Base-by-base conservation (phyloP, 1,140 invertebrate species). In the Drosophila malerkotliana region DNA sequence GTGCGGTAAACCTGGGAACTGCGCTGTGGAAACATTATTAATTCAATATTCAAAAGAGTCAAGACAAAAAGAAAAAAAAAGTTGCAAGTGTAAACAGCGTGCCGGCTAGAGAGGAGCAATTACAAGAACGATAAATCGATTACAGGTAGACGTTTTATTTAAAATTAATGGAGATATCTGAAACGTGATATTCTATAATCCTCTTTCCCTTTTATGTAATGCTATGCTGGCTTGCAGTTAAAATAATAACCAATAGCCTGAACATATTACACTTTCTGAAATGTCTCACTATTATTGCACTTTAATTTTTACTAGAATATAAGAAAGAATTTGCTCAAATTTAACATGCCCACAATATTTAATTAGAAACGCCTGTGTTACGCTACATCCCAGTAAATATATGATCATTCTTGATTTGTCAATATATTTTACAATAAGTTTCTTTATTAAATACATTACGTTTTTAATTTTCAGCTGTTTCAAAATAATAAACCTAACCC, bases 1-100 rank as follows among this genome's bases (percentile, higher is more conserved):
- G 61, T 71, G n/a, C 51, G 41, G 24, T 88, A 88, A 1, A 61
- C 30, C 3, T 60, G 48, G 4, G 83, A 83, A 7, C 28, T 72
- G 32, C 44, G 57, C 49, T 83, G 75, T 24, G 83, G 83, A 51
- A 87, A 87, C 82, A 87, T 87, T 5, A 0, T 41, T 3, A 2
- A 14, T 8, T 14, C 3, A 30, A 39, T 6, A 18, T 21, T 12
- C 34, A 18, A 14, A 15, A 44, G 15, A 7, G 15, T 14, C 34
- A 8, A n/a, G 7, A 24, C 30, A 63, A 34, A 1, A 14, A 30
- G 41, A 54, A 61, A 8, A 5, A 8, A 72, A 34, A 0, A 10
- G 9, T 8, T 37, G 12, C 3, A 37, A 7, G 10, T 30, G 15
- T 28, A 32, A 48, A 61, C 24, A 39, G 45, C 67, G 67, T 71